Percentiles rank a stretch among this genome's conserved stretches.
phyloP scores from a whole-genome alignment of 2,888 invertebrate species.

The Sialis lutaria region DNA sequence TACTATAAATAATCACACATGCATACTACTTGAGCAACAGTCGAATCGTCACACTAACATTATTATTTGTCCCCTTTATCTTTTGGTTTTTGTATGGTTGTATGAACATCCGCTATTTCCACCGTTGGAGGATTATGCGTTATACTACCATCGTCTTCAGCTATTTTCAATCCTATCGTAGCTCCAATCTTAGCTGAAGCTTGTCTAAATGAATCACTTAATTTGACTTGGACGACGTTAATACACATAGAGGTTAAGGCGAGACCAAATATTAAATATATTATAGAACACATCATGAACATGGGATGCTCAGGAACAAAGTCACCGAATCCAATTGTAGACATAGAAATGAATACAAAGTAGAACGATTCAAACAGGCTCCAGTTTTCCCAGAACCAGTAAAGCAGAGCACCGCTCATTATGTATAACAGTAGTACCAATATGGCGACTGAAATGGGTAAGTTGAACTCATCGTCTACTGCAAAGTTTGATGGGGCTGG shows the following conservation, averaged over 20 bases:
- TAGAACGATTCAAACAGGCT: conserved; percentile 88
- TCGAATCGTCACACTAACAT: too few relatives aligned
- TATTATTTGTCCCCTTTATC: too few relatives aligned
- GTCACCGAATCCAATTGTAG: conserved; percentile 95
- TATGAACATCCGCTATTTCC: conserved; percentile 2
- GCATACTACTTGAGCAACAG: too few relatives aligned
- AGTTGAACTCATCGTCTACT: conserved; percentile 85
- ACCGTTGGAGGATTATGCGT: conserved; percentile 16
- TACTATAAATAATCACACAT: too few relatives aligned
- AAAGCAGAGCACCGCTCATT: conserved; percentile 67
- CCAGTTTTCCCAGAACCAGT: conserved; percentile 68
- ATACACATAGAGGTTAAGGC: conserved; percentile 95
- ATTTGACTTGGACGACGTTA: conserved; percentile 78
- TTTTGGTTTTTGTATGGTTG: too few relatives aligned
- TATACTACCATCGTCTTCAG: conserved; percentile 37
- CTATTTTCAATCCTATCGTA: conserved; percentile 61
- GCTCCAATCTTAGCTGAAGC: conserved; percentile 75
- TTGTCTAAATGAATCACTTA: conserved; percentile 65
- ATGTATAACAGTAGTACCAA: conserved; percentile 72
- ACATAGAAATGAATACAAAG: conserved; percentile 93
- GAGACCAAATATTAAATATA: conserved; percentile 86
- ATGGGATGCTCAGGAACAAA: conserved; percentile 74
- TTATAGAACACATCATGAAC: conserved; percentile 77
- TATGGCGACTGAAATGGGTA: conserved; percentile 82
- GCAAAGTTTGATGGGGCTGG: conserved; percentile 63